phyloP scores from a whole-genome alignment of 2,888 invertebrate genomes.

The Amphipyra berbera region DNA sequence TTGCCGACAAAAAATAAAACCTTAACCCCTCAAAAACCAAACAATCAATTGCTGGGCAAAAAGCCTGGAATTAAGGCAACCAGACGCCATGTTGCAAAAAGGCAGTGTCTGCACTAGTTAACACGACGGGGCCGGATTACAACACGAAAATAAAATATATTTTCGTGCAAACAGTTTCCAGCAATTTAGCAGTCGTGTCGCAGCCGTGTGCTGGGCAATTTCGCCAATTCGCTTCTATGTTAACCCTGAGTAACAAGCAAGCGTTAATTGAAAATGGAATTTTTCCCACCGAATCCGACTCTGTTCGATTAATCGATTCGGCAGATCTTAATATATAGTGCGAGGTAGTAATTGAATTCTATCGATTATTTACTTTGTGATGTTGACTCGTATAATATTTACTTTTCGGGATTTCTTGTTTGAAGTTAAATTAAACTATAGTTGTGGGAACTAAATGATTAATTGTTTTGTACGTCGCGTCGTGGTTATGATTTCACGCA shows the following conservation, averaged over 20 bases:
- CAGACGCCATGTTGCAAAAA: slow-evolving; percentile 69
- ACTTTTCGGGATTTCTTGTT: background rate
- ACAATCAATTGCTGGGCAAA: slow-evolving; percentile 54
- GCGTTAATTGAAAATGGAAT: slow-evolving; percentile 85
- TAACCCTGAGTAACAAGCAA: slow-evolving; percentile 77
- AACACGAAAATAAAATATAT: slow-evolving; percentile 77
- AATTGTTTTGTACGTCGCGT: no score
- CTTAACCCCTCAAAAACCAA: slow-evolving; percentile 14
- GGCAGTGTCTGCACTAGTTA: slow-evolving; percentile 76
- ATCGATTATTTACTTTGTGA: slow-evolving; percentile 31
- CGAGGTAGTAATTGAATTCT: slow-evolving; percentile 41
- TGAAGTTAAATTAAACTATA: background rate
- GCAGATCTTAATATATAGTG: slow-evolving; percentile 52
- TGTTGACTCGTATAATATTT: slow-evolving; percentile 3
- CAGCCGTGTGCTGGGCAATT: slow-evolving; percentile 72
- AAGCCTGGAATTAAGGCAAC: slow-evolving; percentile 72
- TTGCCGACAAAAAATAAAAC: background rate
- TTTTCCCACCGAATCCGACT: slow-evolving; percentile 78
- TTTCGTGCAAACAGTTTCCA: slow-evolving; percentile 64
- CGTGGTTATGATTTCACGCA: no score
- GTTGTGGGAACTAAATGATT: no score
- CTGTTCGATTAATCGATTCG: slow-evolving; percentile 66
- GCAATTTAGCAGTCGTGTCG: slow-evolving; percentile 79
- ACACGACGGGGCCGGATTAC: slow-evolving; percentile 69
- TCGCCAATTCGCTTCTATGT: slow-evolving; percentile 65